Evolutionary conservation across 2,113 vertebrate species (phyloP), one percentile per base, ranked within the genome.

Genomic region (Lophochroa leadbeateri): DNA sequence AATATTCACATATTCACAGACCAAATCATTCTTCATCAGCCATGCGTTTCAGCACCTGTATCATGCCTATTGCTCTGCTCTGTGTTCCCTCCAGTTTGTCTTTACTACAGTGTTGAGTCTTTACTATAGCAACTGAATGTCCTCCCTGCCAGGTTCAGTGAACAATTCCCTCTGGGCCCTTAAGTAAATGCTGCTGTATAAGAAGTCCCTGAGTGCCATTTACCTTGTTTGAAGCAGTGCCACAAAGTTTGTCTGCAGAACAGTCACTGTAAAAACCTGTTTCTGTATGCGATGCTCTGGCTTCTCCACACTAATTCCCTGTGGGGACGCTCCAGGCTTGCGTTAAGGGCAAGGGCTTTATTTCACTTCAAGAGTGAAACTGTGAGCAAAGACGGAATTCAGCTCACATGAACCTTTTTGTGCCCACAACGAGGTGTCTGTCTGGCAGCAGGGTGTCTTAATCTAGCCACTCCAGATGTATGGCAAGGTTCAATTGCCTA

Each of bases 401-500:
- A 76, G 47, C 47, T 65, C 44, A 88, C 39, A 37, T 47, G 37
- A 88, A 79, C 20, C 33, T 74, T 75, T 82, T 11, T 19, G 29
- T 87, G 70, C 52, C 35, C 39, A 33, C n/a, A 67, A 21, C 58
- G 12, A 76, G 14, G 35, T n/a, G 20, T 25, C 63, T 76, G 67
- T 8, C 76, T 81, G 37, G 11, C 65, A 76, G 29, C 21, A 64
- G 17, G 6, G 33, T 35, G 17, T 78, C 78, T 87, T 72, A 49
- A 63, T 70, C 93, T 46, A 83, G 21, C 17, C 28, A 37, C 18
- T 88, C 19, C 47, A 64, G 60, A 55, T 17, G 23, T 11, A 37
- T 0, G 7, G 27, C 1, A 6, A 35, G 29, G 60, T 53, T 24
- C 52, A 53, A 74, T 23, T 0, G 1, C 19, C 41, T 76, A n/a